Percentiles rank a stretch among this genome's conserved stretches.
phyloP scores from a whole-genome alignment of 2,113 vertebrate genomes.

The Hystrix brachyura region DNA sequence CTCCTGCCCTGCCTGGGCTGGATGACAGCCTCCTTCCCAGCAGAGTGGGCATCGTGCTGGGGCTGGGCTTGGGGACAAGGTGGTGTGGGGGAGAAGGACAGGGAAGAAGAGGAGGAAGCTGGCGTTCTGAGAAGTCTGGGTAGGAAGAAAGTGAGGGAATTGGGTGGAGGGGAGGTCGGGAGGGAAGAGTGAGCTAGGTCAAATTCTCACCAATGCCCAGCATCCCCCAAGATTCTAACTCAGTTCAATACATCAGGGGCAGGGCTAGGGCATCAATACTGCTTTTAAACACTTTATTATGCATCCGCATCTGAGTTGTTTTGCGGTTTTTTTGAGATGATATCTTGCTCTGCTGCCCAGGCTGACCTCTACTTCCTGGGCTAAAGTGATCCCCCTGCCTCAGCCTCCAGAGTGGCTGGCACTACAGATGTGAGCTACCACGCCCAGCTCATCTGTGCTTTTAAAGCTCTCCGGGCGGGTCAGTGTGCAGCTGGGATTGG shows the following conservation, averaged over 20 bases:
- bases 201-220: not conserved
- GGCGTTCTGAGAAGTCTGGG: not conserved
- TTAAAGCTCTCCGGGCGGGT: not conserved
- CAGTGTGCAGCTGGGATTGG: fast-evolving
- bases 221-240: not conserved
- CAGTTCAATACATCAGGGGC: not conserved
- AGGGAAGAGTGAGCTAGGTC: not conserved
- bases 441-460: not conserved
- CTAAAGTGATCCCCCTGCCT: not conserved
- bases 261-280: not conserved
- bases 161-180: not conserved
- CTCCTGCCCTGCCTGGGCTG: not conserved
- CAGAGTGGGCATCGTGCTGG: not conserved
- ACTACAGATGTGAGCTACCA: not conserved
- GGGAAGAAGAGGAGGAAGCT: not conserved
- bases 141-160: not conserved
- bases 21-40: not conserved
- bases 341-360: not conserved
- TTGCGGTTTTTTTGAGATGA: not conserved
- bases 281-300: not conserved
- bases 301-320: not conserved
- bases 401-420: not conserved
- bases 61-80: not conserved
- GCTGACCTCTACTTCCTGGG: not conserved
- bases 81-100: not conserved